These are phyloP conservation scores for Tragelaphus imberbis DNA, from an alignment of 2,113 vertebrate genomes.

Conservation along the genomic window DNA sequence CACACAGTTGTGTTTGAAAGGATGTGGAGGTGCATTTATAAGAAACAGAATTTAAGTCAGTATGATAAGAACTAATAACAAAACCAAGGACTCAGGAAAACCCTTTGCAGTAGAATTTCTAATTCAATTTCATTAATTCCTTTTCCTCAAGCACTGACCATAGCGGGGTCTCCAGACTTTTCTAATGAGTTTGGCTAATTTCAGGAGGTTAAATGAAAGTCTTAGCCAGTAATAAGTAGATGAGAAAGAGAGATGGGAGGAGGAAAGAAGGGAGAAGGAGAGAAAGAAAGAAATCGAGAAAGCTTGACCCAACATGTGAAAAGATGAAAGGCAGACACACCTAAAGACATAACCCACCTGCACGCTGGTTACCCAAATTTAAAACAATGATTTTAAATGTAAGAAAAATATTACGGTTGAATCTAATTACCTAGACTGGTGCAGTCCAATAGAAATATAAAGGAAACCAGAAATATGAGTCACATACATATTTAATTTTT, in stretches of 20 bases:
- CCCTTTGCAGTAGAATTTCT: neutral
- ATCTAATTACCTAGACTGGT: neutral
- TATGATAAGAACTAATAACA: neutral
- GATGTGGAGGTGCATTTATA: neutral
- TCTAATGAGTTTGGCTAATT: constrained; percentile 47
- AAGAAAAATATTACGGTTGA: neutral
- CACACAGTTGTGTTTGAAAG: neutral
- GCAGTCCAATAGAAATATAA: neutral
- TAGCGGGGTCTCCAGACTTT: constrained; percentile 17
- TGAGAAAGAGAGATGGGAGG: neutral
- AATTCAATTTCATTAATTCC: neutral
- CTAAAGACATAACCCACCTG: constrained; percentile 59
- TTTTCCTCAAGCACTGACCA: constrained; percentile 50
- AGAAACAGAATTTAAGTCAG: neutral
- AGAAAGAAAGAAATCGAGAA: neutral
- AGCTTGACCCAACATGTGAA: constrained; percentile 45
- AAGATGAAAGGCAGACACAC: constrained; percentile 35
- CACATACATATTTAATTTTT: neutral
- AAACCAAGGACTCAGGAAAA: constrained; percentile 1
- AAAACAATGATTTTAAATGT: constrained; percentile 30
- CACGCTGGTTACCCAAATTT: constrained; percentile 16
- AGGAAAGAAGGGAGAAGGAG: neutral
- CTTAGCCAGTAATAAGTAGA: constrained; percentile 34
- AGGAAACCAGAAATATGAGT: neutral
- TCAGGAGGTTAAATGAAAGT: constrained; percentile 44